Percentiles rank a stretch among this genome's conserved stretches.
phyloP scores from a whole-genome alignment of 1,140 invertebrate species.

The Oscheius sp. region DNA sequence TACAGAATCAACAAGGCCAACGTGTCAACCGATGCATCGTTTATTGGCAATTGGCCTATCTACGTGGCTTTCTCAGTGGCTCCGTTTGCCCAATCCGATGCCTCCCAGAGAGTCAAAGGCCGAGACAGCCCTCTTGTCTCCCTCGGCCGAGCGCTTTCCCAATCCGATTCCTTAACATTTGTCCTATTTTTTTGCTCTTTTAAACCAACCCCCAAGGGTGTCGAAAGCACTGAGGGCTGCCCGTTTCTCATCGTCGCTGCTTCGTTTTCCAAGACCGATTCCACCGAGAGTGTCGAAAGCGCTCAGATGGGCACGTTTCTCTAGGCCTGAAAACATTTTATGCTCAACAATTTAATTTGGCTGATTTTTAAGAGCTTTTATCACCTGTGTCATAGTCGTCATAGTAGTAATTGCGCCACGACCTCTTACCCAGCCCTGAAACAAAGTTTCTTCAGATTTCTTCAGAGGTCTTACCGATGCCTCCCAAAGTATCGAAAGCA shows the following conservation, averaged over 20 bases:
- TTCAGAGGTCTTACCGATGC: too few relatives aligned
- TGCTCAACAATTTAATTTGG: too few relatives aligned
- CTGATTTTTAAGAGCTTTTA: not conserved
- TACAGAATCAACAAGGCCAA: too few relatives aligned
- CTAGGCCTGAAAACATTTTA: not conserved
- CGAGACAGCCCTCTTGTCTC: not conserved
- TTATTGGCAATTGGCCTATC: not conserved
- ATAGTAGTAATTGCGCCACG: not conserved
- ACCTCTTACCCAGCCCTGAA: slow-evolving; percentile 1
- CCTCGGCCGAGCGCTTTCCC: not conserved
- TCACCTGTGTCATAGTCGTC: not conserved
- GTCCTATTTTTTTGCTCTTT: not conserved
- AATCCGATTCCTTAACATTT: not conserved
- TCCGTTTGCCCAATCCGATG: not conserved
- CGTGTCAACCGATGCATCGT: too few relatives aligned
- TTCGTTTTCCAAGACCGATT: not conserved
- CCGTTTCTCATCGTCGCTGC: not conserved
- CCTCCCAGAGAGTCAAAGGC: slow-evolving; percentile 7
- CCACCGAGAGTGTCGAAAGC: not conserved
- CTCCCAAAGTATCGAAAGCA: not conserved
- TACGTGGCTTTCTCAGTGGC: not conserved
- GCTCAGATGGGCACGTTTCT: not conserved
- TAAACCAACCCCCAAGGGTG: not conserved
- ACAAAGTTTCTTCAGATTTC: too few relatives aligned
- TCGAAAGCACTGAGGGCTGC: not conserved